Base-by-base conservation (phyloP, 2,888 invertebrate genomes). In the Ochropleura leucogaster region DNA sequence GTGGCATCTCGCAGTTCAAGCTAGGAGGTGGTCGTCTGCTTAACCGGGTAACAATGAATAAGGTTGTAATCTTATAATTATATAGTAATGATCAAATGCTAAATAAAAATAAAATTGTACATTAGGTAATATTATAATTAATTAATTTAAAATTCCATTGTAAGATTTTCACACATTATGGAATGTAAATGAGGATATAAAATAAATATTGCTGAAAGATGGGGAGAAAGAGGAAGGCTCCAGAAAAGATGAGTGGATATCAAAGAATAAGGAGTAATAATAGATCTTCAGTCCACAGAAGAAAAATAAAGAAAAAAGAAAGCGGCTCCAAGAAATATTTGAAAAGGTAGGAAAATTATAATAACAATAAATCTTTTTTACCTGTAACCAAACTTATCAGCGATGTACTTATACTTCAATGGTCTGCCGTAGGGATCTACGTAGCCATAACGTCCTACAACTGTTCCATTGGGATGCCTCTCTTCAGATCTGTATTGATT, bases 401-500 rank as follows among this genome's bases (percentile, higher is more conserved):
- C 97, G 4, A 97, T 90, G 87, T 98, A 98, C 85, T 96, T 95
- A 53, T 97, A 97, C 12, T 97, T 93, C 73, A 97, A 97, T 0
- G 97, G 94, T 66, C 92, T 96, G 1, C 98, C 98, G 85, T 97
- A 96, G 0, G 97, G 97, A 73, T 97, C 97, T 4, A 98, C 91
- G 88, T 97, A 97, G 0, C 98, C 98, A 89, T 98, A 98, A 83
- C 97, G 97, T 6, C 98, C 98, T 0, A 96, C 95, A 0, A 98
- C 97, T 5, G 98, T 98, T 40, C 98, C 98, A 91, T 98, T 98
- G 0, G 97, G 92, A 80, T 97, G 97, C 51, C 97, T 96, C 84
- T 98, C 97, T 90, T 98, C 98, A 68, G 97, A 97, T 6, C 98
- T 96, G 89, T 97, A 98, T 89, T 98, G 98, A 9, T 97, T 95